A percentile compares a stretch with the other conserved stretches of the same genome.
Conservation (phyloP, 2,888 invertebrate species). For the Acanthosepion lycidas region DNA sequence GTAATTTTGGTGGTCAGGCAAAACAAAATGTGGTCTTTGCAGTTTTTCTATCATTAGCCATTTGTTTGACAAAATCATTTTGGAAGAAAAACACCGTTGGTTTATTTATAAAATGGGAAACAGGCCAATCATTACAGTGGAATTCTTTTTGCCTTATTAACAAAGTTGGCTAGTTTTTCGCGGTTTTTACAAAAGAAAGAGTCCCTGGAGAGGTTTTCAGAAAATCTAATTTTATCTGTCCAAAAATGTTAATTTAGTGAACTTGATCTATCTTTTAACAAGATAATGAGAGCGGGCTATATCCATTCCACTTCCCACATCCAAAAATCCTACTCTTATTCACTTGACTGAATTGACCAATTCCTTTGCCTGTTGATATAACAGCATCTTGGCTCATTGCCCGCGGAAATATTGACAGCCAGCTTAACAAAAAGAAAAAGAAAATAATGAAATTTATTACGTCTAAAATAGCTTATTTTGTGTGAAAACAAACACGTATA, state of each 20-base stretch:
- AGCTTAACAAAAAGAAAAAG: too few relatives aligned
- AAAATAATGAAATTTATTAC: too few relatives aligned
- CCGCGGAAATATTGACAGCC: neutral
- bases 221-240: neutral
- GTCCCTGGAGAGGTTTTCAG: neutral
- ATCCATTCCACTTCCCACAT: neutral
- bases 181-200: neutral
- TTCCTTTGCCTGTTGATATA: neutral
- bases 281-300: neutral
- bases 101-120: neutral
- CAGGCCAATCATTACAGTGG: neutral
- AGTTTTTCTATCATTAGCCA: neutral
- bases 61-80: constrained; percentile 14
- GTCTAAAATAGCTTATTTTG: too few relatives aligned
- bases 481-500: too few relatives aligned
- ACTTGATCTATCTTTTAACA: neutral
- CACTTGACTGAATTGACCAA: neutral
- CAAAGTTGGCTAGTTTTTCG: constrained; percentile 33
- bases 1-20: constrained; percentile 14
- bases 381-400: neutral
- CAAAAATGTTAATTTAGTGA: neutral
- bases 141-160: constrained; percentile 6
- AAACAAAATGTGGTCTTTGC: neutral
- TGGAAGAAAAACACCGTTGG: neutral
- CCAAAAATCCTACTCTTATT: neutral